A percentile compares a stretch with the other conserved stretches of the same genome.
Conservation (phyloP, 2,113 vertebrate genomes). For the Leucosticte australis region DNA sequence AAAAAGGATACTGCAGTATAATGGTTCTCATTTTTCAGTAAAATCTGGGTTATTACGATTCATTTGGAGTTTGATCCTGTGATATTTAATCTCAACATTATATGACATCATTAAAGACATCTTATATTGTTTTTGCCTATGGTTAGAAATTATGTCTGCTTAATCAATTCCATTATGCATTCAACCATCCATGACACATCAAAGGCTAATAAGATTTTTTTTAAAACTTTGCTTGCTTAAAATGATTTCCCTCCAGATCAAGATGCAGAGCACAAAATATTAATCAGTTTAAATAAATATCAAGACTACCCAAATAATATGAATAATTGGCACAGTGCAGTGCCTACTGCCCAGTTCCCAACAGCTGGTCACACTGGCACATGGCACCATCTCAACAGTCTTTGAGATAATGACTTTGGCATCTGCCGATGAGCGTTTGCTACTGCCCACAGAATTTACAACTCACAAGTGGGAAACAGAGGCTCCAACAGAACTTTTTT, state of each 20-base stretch:
- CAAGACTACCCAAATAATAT: slow-evolving; percentile 91
- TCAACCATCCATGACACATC: slow-evolving; percentile 76
- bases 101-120: slow-evolving; percentile 70
- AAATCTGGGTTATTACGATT: background rate
- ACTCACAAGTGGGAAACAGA: slow-evolving; percentile 96
- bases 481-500: slow-evolving; percentile 95
- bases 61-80: slow-evolving; percentile 27
- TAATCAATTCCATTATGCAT: slow-evolving; percentile 71
- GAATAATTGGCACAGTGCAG: slow-evolving; percentile 91
- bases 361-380: slow-evolving; percentile 96
- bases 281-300: slow-evolving; percentile 97
- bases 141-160: slow-evolving; percentile 71
- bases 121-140: slow-evolving; percentile 70
- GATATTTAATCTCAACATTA: slow-evolving; percentile 52
- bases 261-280: slow-evolving; percentile 87
- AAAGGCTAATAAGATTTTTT: slow-evolving; percentile 75
- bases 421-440: slow-evolving; percentile 89
- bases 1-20: background rate
- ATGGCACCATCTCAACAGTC: slow-evolving; percentile 90
- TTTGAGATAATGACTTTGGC: slow-evolving; percentile 98
- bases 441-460: slow-evolving; percentile 98
- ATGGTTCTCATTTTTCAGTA: background rate
- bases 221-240: slow-evolving; percentile 75
- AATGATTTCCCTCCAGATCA: slow-evolving; percentile 82
- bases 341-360: slow-evolving; percentile 87